Percentiles rank a stretch among this genome's conserved stretches.
Evolutionary conservation across 37 sponge, comb jelly and placozoan genomes (phyloP).

Genomic region (Crambe crambe): DNA sequence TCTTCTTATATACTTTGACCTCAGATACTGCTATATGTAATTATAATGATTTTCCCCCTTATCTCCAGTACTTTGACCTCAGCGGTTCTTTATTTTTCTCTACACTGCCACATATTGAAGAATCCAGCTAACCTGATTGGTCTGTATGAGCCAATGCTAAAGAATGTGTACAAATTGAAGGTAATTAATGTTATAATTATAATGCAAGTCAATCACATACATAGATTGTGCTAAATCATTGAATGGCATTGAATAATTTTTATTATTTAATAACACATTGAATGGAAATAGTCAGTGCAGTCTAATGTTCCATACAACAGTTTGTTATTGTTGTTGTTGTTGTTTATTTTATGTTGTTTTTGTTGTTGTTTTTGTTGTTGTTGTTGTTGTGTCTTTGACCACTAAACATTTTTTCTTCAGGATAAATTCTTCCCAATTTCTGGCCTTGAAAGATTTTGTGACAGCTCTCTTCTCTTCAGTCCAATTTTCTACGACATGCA

Average conservation of each 20-base stretch:
- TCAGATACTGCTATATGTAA: no score
- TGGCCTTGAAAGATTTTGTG: conserved; percentile 26
- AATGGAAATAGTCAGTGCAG: no score
- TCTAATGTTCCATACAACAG: no score
- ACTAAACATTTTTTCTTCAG: conserved; percentile 3
- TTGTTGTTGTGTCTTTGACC: not conserved
- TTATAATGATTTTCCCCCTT: not conserved
- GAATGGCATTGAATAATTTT: no score
- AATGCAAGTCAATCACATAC: no score
- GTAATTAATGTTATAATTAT: no score
- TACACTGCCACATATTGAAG: conserved; percentile 8
- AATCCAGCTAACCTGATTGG: not conserved
- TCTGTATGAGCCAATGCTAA: conserved; percentile 28
- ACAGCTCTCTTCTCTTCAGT: conserved; percentile 7
- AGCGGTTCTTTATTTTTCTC: conserved; percentile 4
- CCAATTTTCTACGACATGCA: conserved; percentile 11
- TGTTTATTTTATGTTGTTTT: no score
- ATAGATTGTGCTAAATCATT: no score
- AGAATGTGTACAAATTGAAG: not conserved
- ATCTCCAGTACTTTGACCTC: not conserved
- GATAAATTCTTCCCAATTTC: conserved; percentile 10
- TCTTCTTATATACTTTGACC: no score
- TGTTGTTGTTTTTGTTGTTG: no score
- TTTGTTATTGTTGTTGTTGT: no score
- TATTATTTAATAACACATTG: no score